Percentiles rank a stretch among this genome's conserved stretches.
phyloP scores from a whole-genome alignment of 2,113 vertebrate species.

The Lontra canadensis region DNA sequence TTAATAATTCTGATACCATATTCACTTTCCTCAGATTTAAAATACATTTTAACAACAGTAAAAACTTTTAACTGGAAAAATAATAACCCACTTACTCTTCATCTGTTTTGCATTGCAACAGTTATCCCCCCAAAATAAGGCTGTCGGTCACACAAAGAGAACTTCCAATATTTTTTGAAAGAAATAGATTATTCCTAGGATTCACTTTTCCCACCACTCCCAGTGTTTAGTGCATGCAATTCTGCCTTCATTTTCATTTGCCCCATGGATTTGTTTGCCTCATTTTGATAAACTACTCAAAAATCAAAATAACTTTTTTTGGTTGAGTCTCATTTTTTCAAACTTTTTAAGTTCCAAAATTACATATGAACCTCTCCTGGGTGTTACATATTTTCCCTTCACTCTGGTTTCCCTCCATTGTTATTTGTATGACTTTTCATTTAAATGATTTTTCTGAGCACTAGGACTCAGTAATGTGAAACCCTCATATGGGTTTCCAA shows the following conservation, averaged over 20 bases:
- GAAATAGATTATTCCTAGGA: not conserved
- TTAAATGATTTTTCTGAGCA: constrained; percentile 6
- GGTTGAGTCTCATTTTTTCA: not conserved
- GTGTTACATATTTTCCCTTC: not conserved
- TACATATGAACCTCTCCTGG: not conserved
- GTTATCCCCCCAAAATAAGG: not conserved
- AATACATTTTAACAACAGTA: not conserved
- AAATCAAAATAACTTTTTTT: not conserved
- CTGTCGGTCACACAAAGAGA: not conserved
- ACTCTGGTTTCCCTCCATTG: not conserved
- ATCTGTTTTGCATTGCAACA: not conserved
- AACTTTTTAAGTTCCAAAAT: not conserved
- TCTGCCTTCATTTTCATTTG: not conserved
- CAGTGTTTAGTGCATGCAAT: not conserved
- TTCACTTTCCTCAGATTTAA: not conserved
- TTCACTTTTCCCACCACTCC: not conserved
- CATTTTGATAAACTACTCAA: not conserved
- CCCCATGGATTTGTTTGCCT: not conserved
- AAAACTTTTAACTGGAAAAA: not conserved
- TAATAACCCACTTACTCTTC: not conserved
- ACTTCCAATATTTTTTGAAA: not conserved
- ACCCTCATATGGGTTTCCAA: not conserved
- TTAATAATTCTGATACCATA: not conserved
- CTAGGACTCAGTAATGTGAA: not conserved
- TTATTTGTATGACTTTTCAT: not conserved